A percentile compares a stretch with the other conserved stretches of the same genome.
Evolutionary conservation across 2,113 vertebrate species (phyloP).

Genomic region (Notechis scutatus): DNA sequence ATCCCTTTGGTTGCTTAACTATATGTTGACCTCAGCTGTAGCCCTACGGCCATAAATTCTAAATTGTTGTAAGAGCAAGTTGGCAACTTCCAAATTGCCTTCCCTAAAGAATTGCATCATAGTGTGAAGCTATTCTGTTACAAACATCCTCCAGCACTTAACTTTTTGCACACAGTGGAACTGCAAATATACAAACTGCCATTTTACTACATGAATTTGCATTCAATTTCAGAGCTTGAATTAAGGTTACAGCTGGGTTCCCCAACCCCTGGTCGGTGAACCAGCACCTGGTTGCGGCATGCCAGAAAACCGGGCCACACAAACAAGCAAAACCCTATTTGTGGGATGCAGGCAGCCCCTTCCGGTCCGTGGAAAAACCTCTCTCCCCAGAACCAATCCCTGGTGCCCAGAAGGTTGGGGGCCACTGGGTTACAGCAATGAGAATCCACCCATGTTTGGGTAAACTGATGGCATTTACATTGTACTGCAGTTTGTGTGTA

Average conservation of each 20-base stretch:
- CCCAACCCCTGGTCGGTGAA: background rate
- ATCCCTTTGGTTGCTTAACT: background rate
- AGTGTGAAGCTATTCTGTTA: background rate
- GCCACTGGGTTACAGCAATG: background rate
- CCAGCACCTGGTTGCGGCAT: background rate
- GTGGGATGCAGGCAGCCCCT: background rate
- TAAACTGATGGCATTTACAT: background rate
- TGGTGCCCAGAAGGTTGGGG: background rate
- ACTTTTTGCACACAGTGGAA: background rate
- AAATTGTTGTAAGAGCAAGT: background rate
- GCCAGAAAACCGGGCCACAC: background rate
- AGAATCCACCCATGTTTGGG: background rate
- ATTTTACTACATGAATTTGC: background rate
- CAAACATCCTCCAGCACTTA: conserved; percentile 3
- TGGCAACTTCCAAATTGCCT: background rate
- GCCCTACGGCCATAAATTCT: background rate
- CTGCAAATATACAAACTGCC: background rate
- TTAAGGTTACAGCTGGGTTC: background rate
- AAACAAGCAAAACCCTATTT: background rate
- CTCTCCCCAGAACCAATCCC: background rate
- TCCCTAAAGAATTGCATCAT: background rate
- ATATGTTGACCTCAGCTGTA: background rate
- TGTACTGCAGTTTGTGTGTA: background rate
- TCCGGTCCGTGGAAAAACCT: background rate
- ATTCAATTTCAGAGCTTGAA: background rate